Base-by-base conservation (phyloP, 2,113 vertebrate genomes). In the Hyla sarda region DNA sequence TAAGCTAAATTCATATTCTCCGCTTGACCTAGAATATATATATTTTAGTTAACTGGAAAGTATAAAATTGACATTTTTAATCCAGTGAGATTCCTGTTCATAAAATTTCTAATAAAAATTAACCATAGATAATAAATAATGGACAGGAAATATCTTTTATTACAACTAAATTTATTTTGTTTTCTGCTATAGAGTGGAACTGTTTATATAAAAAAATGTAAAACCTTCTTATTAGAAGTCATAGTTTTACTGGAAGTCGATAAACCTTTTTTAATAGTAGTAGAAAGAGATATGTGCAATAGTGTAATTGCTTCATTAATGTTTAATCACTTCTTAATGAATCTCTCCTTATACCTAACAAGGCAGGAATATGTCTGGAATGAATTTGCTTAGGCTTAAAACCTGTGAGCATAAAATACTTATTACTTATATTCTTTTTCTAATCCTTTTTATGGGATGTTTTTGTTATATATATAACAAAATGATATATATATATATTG, bases 321-420 rank as follows among this genome's bases (percentile, higher is more conserved):
- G 34, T 80, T 80, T 78, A 78, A 80, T 60, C 77, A 80, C 13
- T 1, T 1, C 5, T 58, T 80, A 60, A 80, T 60, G 32, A 60
- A 80, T 41, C 23, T 76, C 77, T 34, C 77, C 54, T 60, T 25
- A 80, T 60, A 34, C 54, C 54, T 80, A 80, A 80, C 56, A 80
- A 60, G 52, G 77, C 32, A 80, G 32, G 32, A 58, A 79, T 79
- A 58, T 77, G 45, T n/a, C 45, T 75, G 41, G 72, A 75, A 5
- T 48, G 25, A 77, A 77, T 54, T 21, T 32, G 28, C 75, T 32
- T 34, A 34, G 48, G 17, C 75, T 54, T 32, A 12, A 17, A 28
- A 74, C 21, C 11, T 48, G 13, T 14, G 23, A 45, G 48, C 28
- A 45, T 34, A 56, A 58, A 58, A 37, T 45, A 16, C 12, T 54